Conservation (phyloP, 1,140 invertebrate species). For the Limonius californicus region DNA sequence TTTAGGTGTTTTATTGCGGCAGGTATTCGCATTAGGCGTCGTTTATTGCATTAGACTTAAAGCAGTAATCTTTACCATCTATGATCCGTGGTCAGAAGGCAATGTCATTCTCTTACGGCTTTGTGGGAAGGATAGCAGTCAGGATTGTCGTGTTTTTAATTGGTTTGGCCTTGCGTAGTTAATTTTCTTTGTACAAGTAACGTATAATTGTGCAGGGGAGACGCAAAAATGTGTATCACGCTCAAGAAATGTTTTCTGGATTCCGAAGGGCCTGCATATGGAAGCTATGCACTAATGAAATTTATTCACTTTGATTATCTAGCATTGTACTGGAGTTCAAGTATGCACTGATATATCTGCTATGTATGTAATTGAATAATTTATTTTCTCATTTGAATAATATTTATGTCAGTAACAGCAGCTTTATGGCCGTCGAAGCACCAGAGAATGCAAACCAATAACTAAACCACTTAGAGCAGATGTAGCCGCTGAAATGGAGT, state of each 20-base stretch:
- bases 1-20: neutral
- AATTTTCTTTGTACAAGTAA: slow-evolving; percentile 8
- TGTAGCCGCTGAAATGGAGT: neutral
- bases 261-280: slow-evolving; percentile 9
- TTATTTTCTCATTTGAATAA: slow-evolving; percentile 12
- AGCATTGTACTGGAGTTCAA: slow-evolving; percentile 9
- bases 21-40: neutral
- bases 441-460: no score
- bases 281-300: slow-evolving; percentile 8
- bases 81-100: neutral
- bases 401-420: slow-evolving; percentile 3
- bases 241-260: slow-evolving; percentile 9
- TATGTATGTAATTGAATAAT: slow-evolving; percentile 12
- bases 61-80: neutral
- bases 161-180: slow-evolving; percentile 2
- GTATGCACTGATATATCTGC: slow-evolving; percentile 13
- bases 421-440: neutral
- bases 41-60: neutral
- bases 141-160: neutral
- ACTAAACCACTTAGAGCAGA: no score
- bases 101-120: slow-evolving; percentile 5
- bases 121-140: neutral
- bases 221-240: slow-evolving; percentile 10
- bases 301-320: slow-evolving; percentile 14
- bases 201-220: slow-evolving; percentile 8